phyloP scores from a whole-genome alignment of 2,113 vertebrate genomes.

The Bombycilla garrulus region DNA sequence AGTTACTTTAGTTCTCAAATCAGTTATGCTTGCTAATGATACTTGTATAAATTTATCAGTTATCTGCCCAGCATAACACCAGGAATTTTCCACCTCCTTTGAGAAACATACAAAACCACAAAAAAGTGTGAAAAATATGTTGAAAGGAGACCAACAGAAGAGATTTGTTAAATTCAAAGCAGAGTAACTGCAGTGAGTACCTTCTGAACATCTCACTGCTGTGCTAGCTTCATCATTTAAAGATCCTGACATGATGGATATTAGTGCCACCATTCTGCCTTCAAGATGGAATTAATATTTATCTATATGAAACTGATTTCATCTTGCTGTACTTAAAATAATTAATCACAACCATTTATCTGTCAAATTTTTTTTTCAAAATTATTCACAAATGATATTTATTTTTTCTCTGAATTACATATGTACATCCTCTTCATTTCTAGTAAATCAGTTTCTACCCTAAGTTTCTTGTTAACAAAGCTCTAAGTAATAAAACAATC shows the following conservation, averaged over 20 bases:
- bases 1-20: not conserved
- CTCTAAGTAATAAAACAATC: not conserved
- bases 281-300: not conserved
- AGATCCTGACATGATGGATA: not conserved
- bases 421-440: not conserved
- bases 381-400: not conserved
- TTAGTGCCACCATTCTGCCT: not conserved
- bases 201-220: not conserved
- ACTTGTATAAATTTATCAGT: not conserved
- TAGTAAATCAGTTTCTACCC: not conserved
- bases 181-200: not conserved
- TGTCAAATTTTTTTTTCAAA: not conserved
- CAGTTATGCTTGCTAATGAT: not conserved
- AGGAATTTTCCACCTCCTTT: not conserved
- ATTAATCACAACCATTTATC: not conserved
- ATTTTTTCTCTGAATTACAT: not conserved
- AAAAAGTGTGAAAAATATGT: not conserved
- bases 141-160: not conserved
- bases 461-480: not conserved
- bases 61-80: not conserved
- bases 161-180: not conserved
- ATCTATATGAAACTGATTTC: not conserved
- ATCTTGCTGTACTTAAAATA: not conserved
- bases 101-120: not conserved
- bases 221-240: not conserved